These are phyloP conservation scores for Onychostoma macrolepis DNA, from an alignment of 2,113 vertebrate genomes.

Conservation along the genomic window DNA sequence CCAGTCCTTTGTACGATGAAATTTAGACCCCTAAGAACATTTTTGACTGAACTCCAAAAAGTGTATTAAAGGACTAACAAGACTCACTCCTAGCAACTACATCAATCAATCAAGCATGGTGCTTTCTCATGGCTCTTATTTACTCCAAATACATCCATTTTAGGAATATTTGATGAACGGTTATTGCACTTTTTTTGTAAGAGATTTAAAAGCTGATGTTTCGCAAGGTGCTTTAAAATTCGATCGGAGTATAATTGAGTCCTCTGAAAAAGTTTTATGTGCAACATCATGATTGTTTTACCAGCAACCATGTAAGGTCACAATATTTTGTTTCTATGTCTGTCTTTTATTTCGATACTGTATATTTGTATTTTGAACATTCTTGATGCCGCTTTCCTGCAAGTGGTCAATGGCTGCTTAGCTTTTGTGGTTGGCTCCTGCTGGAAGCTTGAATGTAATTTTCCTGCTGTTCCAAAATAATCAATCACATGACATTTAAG, in stretches of 20 bases:
- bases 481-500: neutral
- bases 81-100: constrained; percentile 41
- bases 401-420: neutral
- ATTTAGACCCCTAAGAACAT: constrained; percentile 53
- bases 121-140: constrained; percentile 26
- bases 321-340: neutral
- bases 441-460: neutral
- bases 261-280: neutral
- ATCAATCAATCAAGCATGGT: constrained; percentile 15
- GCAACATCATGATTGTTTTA: too few relatives aligned
- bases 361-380: neutral
- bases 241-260: neutral
- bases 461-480: neutral
- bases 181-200: neutral
- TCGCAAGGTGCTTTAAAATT: neutral
- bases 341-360: neutral
- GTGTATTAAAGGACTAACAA: constrained; percentile 59
- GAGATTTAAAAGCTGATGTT: neutral
- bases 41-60: constrained; percentile 64
- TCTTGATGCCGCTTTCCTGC: neutral
- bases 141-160: constrained; percentile 26
- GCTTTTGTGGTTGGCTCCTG: neutral
- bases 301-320: neutral
- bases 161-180: constrained; percentile 9
- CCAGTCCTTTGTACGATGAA: constrained; percentile 28